Conservation (phyloP, 2,888 invertebrate species). For the Mongoloraphidia duomilia region DNA sequence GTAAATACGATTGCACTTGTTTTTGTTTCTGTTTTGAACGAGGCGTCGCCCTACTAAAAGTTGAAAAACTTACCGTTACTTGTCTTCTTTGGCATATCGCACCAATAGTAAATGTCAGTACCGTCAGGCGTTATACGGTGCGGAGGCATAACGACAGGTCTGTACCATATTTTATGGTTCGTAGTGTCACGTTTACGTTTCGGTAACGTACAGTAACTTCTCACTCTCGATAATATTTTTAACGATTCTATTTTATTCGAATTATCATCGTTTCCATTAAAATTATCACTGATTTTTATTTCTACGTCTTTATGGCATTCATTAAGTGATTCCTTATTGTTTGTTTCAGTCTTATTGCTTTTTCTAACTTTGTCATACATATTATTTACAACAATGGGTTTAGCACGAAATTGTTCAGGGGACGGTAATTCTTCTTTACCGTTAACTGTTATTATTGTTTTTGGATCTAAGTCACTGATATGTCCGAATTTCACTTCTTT, state of each 20-base stretch:
- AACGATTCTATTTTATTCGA: constrained; percentile 10
- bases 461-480: constrained; percentile 31
- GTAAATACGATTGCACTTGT: too few species aligned
- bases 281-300: constrained; percentile 11
- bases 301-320: constrained; percentile 6
- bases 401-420: constrained; percentile 22
- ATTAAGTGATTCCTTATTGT: constrained; percentile 10
- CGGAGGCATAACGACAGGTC: constrained; percentile 42
- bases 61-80: constrained; percentile 32
- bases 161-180: constrained; percentile 18
- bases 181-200: constrained; percentile 22
- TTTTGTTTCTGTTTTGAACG: neutral
- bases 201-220: constrained; percentile 40
- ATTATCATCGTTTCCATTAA: constrained; percentile 28
- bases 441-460: constrained; percentile 38
- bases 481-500: constrained; percentile 33
- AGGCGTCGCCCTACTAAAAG: neutral
- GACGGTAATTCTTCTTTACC: constrained; percentile 59
- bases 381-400: neutral
- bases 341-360: constrained; percentile 11
- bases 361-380: constrained; percentile 12
- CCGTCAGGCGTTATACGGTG: constrained; percentile 69
- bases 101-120: constrained; percentile 77
- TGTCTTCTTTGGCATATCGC: constrained; percentile 53
- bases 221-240: neutral